Base-by-base conservation (phyloP, 2,797 vertebrate species). In the Brachyalestes nurse region DNA sequence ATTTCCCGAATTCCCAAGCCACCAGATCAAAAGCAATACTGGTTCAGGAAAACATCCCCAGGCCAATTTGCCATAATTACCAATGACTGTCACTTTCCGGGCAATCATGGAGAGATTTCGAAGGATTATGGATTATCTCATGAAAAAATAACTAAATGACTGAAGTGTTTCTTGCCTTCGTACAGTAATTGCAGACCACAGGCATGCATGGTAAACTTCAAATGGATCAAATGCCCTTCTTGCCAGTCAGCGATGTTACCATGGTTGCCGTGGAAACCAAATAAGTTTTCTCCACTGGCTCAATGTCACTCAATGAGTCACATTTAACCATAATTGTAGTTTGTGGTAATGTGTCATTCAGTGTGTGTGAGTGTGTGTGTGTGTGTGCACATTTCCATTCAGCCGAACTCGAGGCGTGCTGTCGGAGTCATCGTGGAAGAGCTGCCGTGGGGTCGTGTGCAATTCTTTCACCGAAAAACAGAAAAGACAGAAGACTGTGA, bases 221-320 rank as follows among this genome's bases (percentile, higher is more conserved):
- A 79, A 40, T 80, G 6, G 42, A 84, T 67, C 38, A 42, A 66
- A 77, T 62, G 72, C 75, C 77, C 84, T 65, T 80, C 65, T 62
- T 67, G 75, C 60, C 73, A 57, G 53, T 66, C 17, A 23, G 21
- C 6, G 49, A 65, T 49, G 86, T 92, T 90, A 86, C 90, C 90
- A 91, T 90, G 86, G 86, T 92, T 89, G 86, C 90, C 90, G 92
- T 88, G 87, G 92, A 89, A 87, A 91, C 87, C 80, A 86, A 85
- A 93, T 90, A 92, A 49, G 89, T 84, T 91, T 89, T 89, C 86
- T 86, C 82, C 17, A 70, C 53, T 88, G 88, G 85, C 85, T 85
- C 60, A 80, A 77, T 78, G 82, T 86, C 79, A 87, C 86, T 83
- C 86, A 80, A 82, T 91, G 90, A 92, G 81, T 91, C 90, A 84